These are phyloP conservation scores for Brenthis ino DNA, from an alignment of 2,888 invertebrate genomes.

Conservation along the genomic window DNA sequence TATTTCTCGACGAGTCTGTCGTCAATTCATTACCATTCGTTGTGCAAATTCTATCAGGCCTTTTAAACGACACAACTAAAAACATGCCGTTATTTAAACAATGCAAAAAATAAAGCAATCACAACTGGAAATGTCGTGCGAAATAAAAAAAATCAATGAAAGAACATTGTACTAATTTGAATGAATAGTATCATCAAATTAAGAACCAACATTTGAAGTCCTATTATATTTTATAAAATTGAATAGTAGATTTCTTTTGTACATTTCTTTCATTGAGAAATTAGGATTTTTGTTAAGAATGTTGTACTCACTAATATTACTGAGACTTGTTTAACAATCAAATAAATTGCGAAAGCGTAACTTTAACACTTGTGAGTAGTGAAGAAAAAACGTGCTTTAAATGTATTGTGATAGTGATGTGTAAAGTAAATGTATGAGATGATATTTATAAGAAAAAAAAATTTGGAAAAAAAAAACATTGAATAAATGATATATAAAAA, in stretches of 20 bases:
- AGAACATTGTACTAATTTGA: too few species aligned
- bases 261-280: neutral
- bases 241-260: too few species aligned
- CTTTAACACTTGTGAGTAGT: neutral
- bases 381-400: slow-evolving; percentile 35
- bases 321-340: neutral
- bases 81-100: slow-evolving; percentile 56
- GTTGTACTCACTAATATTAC: neutral
- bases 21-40: slow-evolving; percentile 57
- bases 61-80: slow-evolving; percentile 93
- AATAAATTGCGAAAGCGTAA: neutral
- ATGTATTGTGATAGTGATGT: slow-evolving; percentile 34
- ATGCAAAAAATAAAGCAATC: slow-evolving; percentile 19
- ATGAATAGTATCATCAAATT: too few species aligned
- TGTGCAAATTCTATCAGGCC: slow-evolving; percentile 78
- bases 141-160: neutral
- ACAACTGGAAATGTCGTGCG: neutral
- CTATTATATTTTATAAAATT: too few species aligned
- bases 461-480: slow-evolving; percentile 11
- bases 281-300: too few species aligned
- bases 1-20: slow-evolving; percentile 54
- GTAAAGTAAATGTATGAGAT: slow-evolving; percentile 39
- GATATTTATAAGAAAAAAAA: slow-evolving; percentile 37
- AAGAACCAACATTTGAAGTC: too few species aligned
- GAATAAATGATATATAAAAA: slow-evolving; percentile 17